Evolutionary conservation across 1,140 invertebrate genomes (phyloP).

Genomic region (Drosophila burlai): DNA sequence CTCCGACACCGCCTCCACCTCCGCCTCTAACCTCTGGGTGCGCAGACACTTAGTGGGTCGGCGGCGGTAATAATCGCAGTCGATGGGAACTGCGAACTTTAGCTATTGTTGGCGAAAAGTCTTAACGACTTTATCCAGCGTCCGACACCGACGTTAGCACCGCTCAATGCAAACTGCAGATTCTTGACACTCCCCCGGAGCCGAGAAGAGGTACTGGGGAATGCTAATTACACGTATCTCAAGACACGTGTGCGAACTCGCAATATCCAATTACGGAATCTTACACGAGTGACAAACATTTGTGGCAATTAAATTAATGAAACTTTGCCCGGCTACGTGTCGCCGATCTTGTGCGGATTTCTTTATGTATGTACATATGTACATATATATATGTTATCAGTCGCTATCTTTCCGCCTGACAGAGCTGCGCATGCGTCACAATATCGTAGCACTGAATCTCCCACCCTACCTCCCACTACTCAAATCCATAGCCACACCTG

Average conservation of each 20-base stretch:
- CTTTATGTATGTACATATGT: slow-evolving; percentile 1
- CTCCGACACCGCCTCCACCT: neutral
- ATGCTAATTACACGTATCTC: slow-evolving; percentile 64
- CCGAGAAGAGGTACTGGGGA: slow-evolving; percentile 7
- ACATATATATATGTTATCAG: slow-evolving; percentile 45
- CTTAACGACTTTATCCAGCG: slow-evolving; percentile 52
- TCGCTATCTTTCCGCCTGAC: slow-evolving; percentile 36
- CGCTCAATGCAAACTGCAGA: slow-evolving; percentile 35
- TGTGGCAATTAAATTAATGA: slow-evolving; percentile 69
- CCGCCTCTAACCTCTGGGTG: slow-evolving; percentile 1
- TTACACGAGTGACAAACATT: slow-evolving; percentile 70
- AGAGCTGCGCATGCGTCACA: slow-evolving; percentile 63
- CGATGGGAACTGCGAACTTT: slow-evolving; percentile 38
- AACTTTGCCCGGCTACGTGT: slow-evolving; percentile 62
- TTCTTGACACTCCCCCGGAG: slow-evolving; percentile 34
- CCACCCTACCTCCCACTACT: neutral
- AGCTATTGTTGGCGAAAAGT: slow-evolving; percentile 43
- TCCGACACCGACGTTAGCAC: slow-evolving; percentile 38
- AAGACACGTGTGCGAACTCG: slow-evolving; percentile 52
- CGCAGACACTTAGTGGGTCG: slow-evolving; percentile 24
- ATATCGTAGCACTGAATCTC: neutral
- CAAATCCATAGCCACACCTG: slow-evolving; percentile 31
- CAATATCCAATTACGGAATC: slow-evolving; percentile 72
- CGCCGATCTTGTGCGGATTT: slow-evolving; percentile 35
- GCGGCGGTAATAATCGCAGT: slow-evolving; percentile 37